Evolutionary conservation across 2,888 invertebrate species (phyloP).

Genomic region (Hyalella azteca): DNA sequence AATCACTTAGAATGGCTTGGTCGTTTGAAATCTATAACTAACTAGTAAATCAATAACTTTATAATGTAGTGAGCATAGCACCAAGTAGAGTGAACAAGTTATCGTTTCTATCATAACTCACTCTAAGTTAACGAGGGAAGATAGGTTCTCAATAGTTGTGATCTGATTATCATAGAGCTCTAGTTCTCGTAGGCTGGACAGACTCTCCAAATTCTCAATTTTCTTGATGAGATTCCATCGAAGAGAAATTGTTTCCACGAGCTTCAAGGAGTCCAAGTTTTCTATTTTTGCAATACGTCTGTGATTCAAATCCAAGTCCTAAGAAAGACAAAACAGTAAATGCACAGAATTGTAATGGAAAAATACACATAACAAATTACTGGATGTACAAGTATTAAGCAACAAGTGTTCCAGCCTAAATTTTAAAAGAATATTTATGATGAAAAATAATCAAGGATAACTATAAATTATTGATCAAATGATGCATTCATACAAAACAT

Average conservation of each 20-base stretch:
- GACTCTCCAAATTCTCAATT: constrained; percentile 83
- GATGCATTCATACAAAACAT: no score
- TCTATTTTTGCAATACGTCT: constrained; percentile 82
- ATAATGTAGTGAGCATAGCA: no score
- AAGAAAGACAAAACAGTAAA: background rate
- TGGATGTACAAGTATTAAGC: background rate
- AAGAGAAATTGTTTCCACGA: constrained; percentile 79
- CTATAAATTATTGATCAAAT: no score
- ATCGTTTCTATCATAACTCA: no score
- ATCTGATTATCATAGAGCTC: constrained; percentile 98
- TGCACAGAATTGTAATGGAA: no score
- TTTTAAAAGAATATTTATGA: background rate
- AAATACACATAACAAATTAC: background rate
- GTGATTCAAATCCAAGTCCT: constrained; percentile 83
- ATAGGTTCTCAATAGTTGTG: constrained; percentile 86
- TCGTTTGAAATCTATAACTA: no score
- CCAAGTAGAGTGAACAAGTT: no score
- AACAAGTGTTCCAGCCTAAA: background rate
- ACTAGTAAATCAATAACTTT: no score
- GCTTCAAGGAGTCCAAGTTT: constrained; percentile 76
- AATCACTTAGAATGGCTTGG: no score
- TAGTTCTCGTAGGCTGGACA: constrained; percentile 81
- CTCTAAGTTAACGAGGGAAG: constrained; percentile 82
- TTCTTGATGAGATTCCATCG: constrained; percentile 95
- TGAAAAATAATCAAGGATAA: no score